Evolutionary conservation across 2,113 vertebrate genomes (phyloP).

Genomic region (Tinamus guttatus): DNA sequence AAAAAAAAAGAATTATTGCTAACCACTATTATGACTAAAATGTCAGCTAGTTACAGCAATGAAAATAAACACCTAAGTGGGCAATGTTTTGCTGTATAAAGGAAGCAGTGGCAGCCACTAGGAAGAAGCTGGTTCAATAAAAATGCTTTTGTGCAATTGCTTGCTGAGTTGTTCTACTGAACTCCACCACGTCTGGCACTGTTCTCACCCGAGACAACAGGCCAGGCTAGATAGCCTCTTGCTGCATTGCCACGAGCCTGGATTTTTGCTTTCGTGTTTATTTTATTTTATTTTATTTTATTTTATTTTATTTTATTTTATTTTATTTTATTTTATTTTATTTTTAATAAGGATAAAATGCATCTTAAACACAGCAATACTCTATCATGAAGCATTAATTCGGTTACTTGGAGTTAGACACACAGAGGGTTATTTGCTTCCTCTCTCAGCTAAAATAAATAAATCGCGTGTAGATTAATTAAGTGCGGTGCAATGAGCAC

Average conservation of each 20-base stretch:
- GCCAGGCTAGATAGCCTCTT: background rate
- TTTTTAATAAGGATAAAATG: background rate
- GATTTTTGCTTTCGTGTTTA: background rate
- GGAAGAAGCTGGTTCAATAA: background rate
- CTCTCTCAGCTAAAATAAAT: background rate
- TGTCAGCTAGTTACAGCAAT: constrained; percentile 1
- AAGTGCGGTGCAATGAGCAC: background rate
- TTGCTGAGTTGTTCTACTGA: background rate
- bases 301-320: too few species aligned
- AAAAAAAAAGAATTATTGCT: constrained; percentile 43
- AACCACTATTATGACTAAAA: background rate
- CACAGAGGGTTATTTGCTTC: background rate
- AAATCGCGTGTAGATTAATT: background rate
- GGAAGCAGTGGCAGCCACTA: background rate
- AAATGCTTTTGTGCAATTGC: background rate
- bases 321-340: too few species aligned
- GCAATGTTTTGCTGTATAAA: background rate
- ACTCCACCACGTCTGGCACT: background rate
- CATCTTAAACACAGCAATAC: background rate
- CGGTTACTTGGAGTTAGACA: background rate
- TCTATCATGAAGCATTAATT: fast-evolving
- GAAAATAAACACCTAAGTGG: constrained; percentile 3
- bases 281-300: too few species aligned
- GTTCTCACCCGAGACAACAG: background rate
- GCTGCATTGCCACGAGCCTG: background rate